Evolutionary conservation across 2,888 invertebrate species (phyloP).

Genomic region (Acrocyrtus sp.): DNA sequence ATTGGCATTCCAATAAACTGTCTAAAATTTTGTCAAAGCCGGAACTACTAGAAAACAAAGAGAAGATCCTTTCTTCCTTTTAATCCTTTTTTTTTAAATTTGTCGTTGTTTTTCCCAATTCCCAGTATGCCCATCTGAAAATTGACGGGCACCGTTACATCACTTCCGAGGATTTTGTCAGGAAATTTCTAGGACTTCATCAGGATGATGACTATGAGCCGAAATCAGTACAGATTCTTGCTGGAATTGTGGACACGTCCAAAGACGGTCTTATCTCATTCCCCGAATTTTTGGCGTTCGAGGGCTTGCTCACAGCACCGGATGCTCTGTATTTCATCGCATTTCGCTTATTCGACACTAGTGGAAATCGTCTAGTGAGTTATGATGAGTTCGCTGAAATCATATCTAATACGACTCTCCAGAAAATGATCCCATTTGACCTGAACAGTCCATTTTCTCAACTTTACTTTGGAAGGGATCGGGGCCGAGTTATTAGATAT

Average conservation of each 20-base stretch:
- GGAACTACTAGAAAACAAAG: too few species aligned
- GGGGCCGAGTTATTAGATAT: slow-evolving; percentile 69
- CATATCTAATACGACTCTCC: slow-evolving; percentile 69
- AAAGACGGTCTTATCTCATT: slow-evolving; percentile 66
- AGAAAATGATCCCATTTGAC: slow-evolving; percentile 70
- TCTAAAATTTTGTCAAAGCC: too few species aligned
- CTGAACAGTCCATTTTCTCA: slow-evolving; percentile 71
- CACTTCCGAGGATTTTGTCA: slow-evolving; percentile 70
- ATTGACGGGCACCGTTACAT: slow-evolving; percentile 69
- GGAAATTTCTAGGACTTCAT: slow-evolving; percentile 69
- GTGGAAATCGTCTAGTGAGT: slow-evolving; percentile 71
- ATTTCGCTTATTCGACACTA: slow-evolving; percentile 72
- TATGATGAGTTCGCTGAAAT: slow-evolving; percentile 70
- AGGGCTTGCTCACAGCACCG: slow-evolving; percentile 64
- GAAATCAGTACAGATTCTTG: slow-evolving; percentile 69
- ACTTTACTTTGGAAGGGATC: slow-evolving; percentile 71
- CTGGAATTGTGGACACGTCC: slow-evolving; percentile 65
- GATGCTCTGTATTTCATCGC: slow-evolving; percentile 72
- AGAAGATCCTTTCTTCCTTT: too few species aligned
- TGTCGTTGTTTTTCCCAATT: neutral
- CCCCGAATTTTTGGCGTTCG: slow-evolving; percentile 45
- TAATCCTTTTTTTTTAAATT: neutral
- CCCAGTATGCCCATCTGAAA: slow-evolving; percentile 69
- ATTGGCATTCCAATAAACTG: too few species aligned
- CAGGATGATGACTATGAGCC: slow-evolving; percentile 67